Evolutionary conservation across 2,797 vertebrate genomes (phyloP), one percentile per base, ranked within the genome.

Genomic region (Scyliorhinus canicula): DNA sequence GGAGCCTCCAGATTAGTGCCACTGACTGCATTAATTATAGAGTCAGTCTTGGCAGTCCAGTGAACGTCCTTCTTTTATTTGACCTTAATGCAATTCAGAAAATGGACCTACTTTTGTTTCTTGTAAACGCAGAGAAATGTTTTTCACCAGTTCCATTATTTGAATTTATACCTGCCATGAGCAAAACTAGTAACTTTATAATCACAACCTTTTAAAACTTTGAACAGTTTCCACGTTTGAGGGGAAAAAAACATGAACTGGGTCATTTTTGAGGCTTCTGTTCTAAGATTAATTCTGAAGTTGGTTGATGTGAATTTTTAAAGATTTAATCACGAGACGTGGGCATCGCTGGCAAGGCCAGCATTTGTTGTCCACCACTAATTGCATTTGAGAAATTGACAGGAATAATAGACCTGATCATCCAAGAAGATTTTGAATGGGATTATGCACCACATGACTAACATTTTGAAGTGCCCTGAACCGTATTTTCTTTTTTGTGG

Each of bases 1-100:
- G 95, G 95, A 95, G 95, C 95, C 86, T 50, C 96, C 95, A 95
- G 93, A 96, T 95, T 96, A 96, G 16, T 21, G 3, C 96, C 95
- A 95, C 95, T 95, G 96, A 96, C 95, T 95, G 93, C 93, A 35
- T 4, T 96, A 95, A 96, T 96, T 96, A 91, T 95, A 95, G 95
- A 96, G 90, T 96, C 95, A 88, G 84, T 95, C 93, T 93, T 96
- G 96, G 82, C 31, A 85, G 40, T 44, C 9, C 95, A 95, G 9
- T 63, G 12, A 84, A 40, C 6, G n/a, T 95, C 16, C 14, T 57
- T 7, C 35, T 95, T 79, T 28, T 71, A 94, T 82, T 82, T 95
- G 71, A 40, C 16, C 40, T 12, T 11, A 16, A 12, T 55, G 8
- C 44, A 31, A 24, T 91, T 40, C 55, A 21, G 6, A 63, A 7